Evolutionary conservation across 2,113 vertebrate species (phyloP).

Genomic region (Sinocyclocheilus grahami): DNA sequence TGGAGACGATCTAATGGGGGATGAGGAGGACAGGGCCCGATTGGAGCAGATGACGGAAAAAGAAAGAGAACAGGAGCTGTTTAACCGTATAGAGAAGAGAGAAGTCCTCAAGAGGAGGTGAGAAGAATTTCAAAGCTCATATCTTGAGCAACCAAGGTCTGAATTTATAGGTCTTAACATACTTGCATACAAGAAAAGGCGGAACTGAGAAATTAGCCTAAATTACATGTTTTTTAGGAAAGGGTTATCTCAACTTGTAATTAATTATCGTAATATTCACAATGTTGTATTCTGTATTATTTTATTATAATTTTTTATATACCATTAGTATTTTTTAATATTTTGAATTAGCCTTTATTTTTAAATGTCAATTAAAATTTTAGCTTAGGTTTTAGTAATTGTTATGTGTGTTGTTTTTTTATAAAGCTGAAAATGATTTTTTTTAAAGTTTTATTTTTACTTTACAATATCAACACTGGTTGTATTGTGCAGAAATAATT

Average conservation of each 20-base stretch:
- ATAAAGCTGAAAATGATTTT: no score
- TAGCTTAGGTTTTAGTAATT: neutral
- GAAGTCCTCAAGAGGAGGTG: slow-evolving; percentile 98
- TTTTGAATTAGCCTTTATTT: neutral
- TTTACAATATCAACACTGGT: neutral
- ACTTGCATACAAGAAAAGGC: neutral
- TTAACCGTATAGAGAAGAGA: slow-evolving; percentile 97
- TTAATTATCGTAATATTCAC: neutral
- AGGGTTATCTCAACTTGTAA: neutral
- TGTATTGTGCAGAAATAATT: neutral
- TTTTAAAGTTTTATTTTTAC: neutral
- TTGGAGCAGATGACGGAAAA: slow-evolving; percentile 99
- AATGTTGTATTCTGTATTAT: neutral
- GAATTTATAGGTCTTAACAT: neutral
- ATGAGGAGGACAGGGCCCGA: slow-evolving; percentile 93
- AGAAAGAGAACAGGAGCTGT: slow-evolving; percentile 95
- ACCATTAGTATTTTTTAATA: neutral
- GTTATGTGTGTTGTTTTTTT: no score
- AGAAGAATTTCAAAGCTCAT: slow-evolving; percentile 46
- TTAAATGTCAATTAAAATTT: neutral
- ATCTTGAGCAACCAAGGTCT: neutral
- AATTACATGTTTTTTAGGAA: neutral
- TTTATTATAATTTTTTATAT: neutral
- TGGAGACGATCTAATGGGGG: slow-evolving; percentile 97
- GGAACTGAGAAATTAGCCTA: neutral